Conservation (phyloP, 2,888 invertebrate genomes). For the Epiblema foenella region DNA sequence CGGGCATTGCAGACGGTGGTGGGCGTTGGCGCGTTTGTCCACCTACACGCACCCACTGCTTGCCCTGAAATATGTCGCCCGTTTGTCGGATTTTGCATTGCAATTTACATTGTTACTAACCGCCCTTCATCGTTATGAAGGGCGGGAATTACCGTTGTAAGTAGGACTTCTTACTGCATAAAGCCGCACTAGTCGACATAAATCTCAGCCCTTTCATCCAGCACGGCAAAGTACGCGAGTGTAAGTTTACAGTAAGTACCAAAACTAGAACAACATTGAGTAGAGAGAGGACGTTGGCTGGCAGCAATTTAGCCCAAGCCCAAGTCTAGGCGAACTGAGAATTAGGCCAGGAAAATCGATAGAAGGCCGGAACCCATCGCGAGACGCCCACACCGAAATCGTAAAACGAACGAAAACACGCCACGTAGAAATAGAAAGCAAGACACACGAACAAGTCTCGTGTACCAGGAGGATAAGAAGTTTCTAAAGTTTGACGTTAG, state of each 20-base stretch:
- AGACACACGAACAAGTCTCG: slow-evolving; percentile 7
- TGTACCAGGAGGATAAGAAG: slow-evolving; percentile 1
- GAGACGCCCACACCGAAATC: slow-evolving; percentile 36
- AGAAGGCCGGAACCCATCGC: slow-evolving; percentile 41
- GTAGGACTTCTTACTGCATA: background rate
- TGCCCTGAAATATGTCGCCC: slow-evolving; percentile 58
- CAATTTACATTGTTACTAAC: slow-evolving; percentile 49
- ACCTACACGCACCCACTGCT: slow-evolving; percentile 63
- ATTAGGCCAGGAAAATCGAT: slow-evolving; percentile 67
- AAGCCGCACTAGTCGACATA: background rate
- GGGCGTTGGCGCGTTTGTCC: slow-evolving; percentile 59
- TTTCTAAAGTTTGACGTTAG: slow-evolving; percentile 28
- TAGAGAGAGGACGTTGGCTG: slow-evolving; percentile 39
- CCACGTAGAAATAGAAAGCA: slow-evolving; percentile 32
- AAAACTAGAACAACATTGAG: slow-evolving; percentile 16
- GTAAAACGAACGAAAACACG: slow-evolving; percentile 32
- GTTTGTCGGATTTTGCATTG: slow-evolving; percentile 49
- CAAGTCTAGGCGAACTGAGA: slow-evolving; percentile 58
- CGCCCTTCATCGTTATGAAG: slow-evolving; percentile 27
- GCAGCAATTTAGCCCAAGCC: slow-evolving; percentile 54
- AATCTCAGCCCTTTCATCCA: background rate
- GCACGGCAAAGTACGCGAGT: background rate
- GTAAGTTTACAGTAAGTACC: background rate
- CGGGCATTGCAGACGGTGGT: slow-evolving; percentile 49
- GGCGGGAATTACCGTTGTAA: too few species aligned